phyloP scores from a whole-genome alignment of 2,888 invertebrate species.

The Siphonodentalium dalli region DNA sequence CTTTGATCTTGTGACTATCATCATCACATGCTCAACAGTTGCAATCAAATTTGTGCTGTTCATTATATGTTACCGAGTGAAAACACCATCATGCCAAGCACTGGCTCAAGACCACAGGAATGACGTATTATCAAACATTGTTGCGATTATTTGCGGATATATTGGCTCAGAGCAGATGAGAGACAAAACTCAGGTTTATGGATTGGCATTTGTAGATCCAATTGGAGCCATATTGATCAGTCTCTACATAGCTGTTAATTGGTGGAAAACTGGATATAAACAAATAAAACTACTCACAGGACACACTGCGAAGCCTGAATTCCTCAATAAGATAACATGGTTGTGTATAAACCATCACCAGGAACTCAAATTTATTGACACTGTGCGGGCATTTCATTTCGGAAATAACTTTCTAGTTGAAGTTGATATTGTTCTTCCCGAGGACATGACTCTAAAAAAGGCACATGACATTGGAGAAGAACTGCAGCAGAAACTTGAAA shows the following conservation, averaged over 20 bases:
- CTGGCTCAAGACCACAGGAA: slow-evolving; percentile 68
- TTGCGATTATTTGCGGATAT: slow-evolving; percentile 66
- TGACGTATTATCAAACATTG: slow-evolving; percentile 67
- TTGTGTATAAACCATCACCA: slow-evolving; percentile 59
- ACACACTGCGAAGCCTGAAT: slow-evolving; percentile 59
- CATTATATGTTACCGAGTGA: slow-evolving; percentile 48
- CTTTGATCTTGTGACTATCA: slow-evolving; percentile 48
- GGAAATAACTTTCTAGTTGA: slow-evolving; percentile 67
- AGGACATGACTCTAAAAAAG: slow-evolving; percentile 63
- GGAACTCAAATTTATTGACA: slow-evolving; percentile 64
- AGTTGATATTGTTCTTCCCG: slow-evolving; percentile 65
- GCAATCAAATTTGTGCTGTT: slow-evolving; percentile 57
- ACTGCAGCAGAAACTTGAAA: slow-evolving; percentile 67
- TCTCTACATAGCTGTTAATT: slow-evolving; percentile 65
- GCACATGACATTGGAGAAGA: slow-evolving; percentile 68
- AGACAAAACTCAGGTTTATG: slow-evolving; percentile 22
- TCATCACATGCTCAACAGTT: slow-evolving; percentile 52
- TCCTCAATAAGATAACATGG: slow-evolving; percentile 64
- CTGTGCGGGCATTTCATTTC: slow-evolving; percentile 68
- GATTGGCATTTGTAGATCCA: slow-evolving; percentile 66
- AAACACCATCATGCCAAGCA: slow-evolving; percentile 59
- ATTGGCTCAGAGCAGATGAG: slow-evolving; percentile 53
- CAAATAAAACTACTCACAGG: slow-evolving; percentile 62
- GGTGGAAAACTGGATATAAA: slow-evolving; percentile 65
- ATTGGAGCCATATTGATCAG: slow-evolving; percentile 67